A percentile compares a stretch with the other conserved stretches of the same genome.
phyloP scores from a whole-genome alignment of 2,113 vertebrate genomes.

The Castor canadensis region DNA sequence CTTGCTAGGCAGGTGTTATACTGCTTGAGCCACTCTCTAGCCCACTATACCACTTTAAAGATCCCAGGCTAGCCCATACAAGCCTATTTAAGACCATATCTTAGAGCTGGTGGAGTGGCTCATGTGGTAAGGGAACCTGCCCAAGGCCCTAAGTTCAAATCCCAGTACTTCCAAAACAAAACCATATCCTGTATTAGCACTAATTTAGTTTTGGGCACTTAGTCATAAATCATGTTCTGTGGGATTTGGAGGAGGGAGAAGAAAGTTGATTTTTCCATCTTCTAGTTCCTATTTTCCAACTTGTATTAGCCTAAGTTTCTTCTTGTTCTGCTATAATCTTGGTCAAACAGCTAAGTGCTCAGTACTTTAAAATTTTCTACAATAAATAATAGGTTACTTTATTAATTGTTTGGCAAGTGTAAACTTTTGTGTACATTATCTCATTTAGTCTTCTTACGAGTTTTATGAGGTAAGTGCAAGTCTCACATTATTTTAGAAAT shows the following conservation, averaged over 20 bases:
- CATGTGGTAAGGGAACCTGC: too few relatives aligned
- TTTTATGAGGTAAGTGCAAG: not conserved
- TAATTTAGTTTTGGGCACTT: not conserved
- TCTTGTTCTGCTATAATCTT: not conserved
- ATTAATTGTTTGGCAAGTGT: not conserved
- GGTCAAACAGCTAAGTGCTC: not conserved
- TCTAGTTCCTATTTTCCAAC: constrained; percentile 1
- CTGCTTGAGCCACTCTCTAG: too few relatives aligned
- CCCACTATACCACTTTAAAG: too few relatives aligned
- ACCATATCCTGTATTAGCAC: too few relatives aligned
- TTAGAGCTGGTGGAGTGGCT: too few relatives aligned
- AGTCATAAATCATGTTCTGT: not conserved
- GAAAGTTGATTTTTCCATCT: constrained; percentile 1
- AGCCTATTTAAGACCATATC: constrained; percentile 20
- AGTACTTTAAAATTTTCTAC: not conserved
- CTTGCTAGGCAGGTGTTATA: too few relatives aligned
- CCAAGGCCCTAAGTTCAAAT: too few relatives aligned
- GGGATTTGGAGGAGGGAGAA: not conserved
- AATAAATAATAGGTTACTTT: not conserved
- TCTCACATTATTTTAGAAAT: not conserved
- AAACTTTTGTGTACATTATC: not conserved
- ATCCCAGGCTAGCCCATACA: not conserved
- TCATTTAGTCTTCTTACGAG: not conserved
- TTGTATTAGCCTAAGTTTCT: not conserved
- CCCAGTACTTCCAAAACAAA: too few relatives aligned